These are phyloP conservation scores for Bolinopsis microptera DNA, from an alignment of 37 sponge, comb jelly and placozoan species.

Conservation along the genomic window DNA sequence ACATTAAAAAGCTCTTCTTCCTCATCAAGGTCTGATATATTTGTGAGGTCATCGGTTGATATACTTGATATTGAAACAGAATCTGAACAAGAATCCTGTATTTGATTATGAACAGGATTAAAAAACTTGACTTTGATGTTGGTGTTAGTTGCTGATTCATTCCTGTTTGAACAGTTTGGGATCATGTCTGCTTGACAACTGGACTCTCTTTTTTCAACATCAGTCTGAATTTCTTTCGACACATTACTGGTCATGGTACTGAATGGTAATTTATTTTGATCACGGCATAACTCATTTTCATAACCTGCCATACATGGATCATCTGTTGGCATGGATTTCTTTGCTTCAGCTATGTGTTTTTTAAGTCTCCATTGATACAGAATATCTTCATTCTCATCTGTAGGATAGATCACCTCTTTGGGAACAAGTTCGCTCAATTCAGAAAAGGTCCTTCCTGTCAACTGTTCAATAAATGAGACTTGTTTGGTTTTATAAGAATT, in stretches of 20 bases:
- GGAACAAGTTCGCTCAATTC: background rate
- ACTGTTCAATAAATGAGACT: conserved; percentile 22
- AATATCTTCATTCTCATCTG: conserved; percentile 15
- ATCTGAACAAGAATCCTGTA: conserved; percentile 20
- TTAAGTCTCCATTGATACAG: conserved; percentile 57
- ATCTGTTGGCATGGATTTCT: background rate
- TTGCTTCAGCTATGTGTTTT: conserved; percentile 25
- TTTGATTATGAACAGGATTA: background rate
- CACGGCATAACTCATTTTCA: background rate
- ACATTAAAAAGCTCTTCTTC: background rate
- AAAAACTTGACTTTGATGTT: background rate
- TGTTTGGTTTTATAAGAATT: background rate
- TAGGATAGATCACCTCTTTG: conserved; percentile 13
- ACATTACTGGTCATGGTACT: background rate
- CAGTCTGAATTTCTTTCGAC: conserved; percentile 34
- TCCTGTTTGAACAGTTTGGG: background rate
- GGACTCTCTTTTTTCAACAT: background rate
- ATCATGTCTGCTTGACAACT: background rate
- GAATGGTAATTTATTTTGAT: background rate
- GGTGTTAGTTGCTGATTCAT: background rate
- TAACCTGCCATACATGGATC: background rate
- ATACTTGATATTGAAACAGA: conserved; percentile 41
- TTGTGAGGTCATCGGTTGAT: conserved; percentile 40
- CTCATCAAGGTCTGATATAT: conserved; percentile 31
- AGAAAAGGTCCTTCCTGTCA: conserved; percentile 7